These are phyloP conservation scores for Phalacrocorax aristotelis DNA, from an alignment of 2,113 vertebrate genomes.

Conservation along the genomic window DNA sequence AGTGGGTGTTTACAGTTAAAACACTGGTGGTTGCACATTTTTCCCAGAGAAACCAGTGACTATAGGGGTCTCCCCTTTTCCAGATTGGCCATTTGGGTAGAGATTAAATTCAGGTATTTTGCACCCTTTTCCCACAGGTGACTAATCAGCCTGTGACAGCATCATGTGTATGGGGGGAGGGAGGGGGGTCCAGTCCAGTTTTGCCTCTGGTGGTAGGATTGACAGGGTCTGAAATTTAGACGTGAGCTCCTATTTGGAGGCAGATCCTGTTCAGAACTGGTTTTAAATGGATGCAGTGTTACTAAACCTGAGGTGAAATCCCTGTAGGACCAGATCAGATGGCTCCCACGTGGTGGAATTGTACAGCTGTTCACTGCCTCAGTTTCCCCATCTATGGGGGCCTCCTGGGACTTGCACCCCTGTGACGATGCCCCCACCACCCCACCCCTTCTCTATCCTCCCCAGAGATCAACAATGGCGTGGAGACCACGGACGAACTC, in stretches of 20 bases:
- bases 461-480: constrained; percentile 86
- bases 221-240: background rate
- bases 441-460: background rate
- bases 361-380: background rate
- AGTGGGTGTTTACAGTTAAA: background rate
- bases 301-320: background rate
- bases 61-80: background rate
- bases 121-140: background rate
- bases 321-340: background rate
- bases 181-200: background rate
- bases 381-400: background rate
- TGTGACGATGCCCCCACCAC: fast-evolving
- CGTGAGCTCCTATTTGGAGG: background rate
- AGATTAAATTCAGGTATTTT: background rate
- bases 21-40: fast-evolving
- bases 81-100: background rate
- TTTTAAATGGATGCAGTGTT: background rate
- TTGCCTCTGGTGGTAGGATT: background rate
- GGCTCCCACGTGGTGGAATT: background rate
- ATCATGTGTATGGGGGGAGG: fast-evolving
- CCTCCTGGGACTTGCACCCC: background rate
- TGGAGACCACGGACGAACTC: constrained; percentile 84
- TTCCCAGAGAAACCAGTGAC: background rate
- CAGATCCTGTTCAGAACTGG: background rate
- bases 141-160: background rate